These are phyloP conservation scores for Pangasius krempfi DNA, from an alignment of 2,797 vertebrate species.

Conservation along the genomic window DNA sequence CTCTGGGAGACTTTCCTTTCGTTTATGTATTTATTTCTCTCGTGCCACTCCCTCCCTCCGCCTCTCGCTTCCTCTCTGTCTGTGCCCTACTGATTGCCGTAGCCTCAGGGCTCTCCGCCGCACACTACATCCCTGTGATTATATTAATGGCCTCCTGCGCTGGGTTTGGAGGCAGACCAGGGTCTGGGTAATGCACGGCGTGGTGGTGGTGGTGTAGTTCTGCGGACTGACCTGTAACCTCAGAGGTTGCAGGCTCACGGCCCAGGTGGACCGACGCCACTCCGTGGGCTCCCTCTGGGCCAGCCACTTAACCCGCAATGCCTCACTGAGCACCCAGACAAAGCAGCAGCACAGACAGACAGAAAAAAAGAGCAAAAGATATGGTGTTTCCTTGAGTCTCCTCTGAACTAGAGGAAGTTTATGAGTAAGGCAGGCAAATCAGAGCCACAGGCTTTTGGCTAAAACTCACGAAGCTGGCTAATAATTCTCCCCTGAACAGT, in stretches of 20 bases:
- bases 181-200: conserved; percentile 49
- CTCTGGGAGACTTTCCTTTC: conserved; percentile 64
- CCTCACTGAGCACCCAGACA: conserved; percentile 50
- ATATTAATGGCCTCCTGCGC: conserved; percentile 70
- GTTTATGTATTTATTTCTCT: conserved; percentile 63
- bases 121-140: conserved; percentile 76
- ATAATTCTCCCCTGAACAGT: conserved; percentile 61
- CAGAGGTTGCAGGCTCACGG: conserved; percentile 54
- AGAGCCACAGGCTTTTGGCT: conserved; percentile 57
- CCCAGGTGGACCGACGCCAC: conserved; percentile 47
- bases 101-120: conserved; percentile 67
- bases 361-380: conserved; percentile 42
- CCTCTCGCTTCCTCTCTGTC: conserved; percentile 33
- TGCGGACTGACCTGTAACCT: conserved; percentile 58
- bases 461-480: conserved; percentile 59
- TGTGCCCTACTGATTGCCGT: conserved; percentile 70
- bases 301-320: conserved; percentile 55
- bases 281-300: conserved; percentile 43
- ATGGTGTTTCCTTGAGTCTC: conserved; percentile 41
- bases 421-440: conserved; percentile 57
- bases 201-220: conserved; percentile 35
- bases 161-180: conserved; percentile 56
- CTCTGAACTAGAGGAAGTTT: conserved; percentile 55
- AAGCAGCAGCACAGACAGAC: conserved; percentile 5
- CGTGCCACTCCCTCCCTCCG: conserved; percentile 33